phyloP scores from a whole-genome alignment of 2,888 invertebrate species.

The Meghimatium bilineatum region DNA sequence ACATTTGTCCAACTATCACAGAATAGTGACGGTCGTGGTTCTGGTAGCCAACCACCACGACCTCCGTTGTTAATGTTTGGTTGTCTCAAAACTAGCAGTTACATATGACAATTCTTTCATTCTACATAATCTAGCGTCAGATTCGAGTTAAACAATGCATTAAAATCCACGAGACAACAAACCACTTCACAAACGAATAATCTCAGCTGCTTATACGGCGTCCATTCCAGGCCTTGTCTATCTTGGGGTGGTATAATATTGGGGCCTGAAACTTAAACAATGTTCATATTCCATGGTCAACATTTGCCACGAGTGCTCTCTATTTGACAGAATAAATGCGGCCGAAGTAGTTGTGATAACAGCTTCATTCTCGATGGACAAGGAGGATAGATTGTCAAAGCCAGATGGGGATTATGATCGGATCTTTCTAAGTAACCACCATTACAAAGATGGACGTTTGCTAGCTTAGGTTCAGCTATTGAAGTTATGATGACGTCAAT shows the following conservation, averaged over 20 bases:
- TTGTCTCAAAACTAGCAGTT: too few species aligned
- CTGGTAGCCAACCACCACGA: too few species aligned
- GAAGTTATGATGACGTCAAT: conserved; percentile 10
- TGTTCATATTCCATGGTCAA: not conserved
- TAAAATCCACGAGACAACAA: not conserved
- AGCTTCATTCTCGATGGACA: not conserved
- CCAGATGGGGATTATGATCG: not conserved
- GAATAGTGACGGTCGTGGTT: too few species aligned
- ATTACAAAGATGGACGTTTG: conserved; percentile 1
- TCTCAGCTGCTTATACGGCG: not conserved
- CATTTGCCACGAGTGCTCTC: conserved; percentile 12
- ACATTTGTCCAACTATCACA: too few species aligned
- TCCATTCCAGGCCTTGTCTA: not conserved
- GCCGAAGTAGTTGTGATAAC: conserved; percentile 1
- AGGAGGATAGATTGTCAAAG: not conserved
- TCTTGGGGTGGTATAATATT: not conserved
- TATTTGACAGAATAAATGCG: not conserved
- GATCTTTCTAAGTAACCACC: conserved; percentile 18
- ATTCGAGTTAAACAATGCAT: too few species aligned
- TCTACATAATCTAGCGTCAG: too few species aligned
- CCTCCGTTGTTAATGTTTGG: too few species aligned
- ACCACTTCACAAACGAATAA: not conserved
- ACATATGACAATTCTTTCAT: too few species aligned
- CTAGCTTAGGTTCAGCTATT: not conserved
- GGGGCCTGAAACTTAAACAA: not conserved